Base-by-base conservation (phyloP, 2,888 invertebrate species). In the Alentia gelatinosa region DNA sequence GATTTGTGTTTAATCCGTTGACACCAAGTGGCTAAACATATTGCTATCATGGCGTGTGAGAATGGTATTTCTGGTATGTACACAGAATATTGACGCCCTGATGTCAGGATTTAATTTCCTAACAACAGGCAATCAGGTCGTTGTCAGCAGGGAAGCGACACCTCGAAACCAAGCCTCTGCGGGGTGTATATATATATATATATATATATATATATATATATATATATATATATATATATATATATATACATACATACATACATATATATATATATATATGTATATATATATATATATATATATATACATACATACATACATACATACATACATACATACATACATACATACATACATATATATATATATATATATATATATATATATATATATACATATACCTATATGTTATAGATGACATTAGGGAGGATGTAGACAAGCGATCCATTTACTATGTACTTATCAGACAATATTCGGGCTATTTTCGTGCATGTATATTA, bases 281-380 rank as follows among this genome's bases (percentile, higher is more conserved):
- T 79, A 39, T 79, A 79, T 33, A 40, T 86, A 86, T 86, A 86
- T 86, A 86, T 86, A 86, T 86, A 86, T 86, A 86, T 86, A 86
- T 86, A 86, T 86, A 86, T 40, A 86, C 40, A 86, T 86, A 86
- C 40, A 86, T 86, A 86, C 40, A 86, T 40, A 86, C 40, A 86
- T 86, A 86, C 40, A 86, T 86, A 86, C 19, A 86, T 86, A 86
- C 19, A 86, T 86, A 86, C 19, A 86, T 86, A 86, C 19, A 86
- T 40, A 42, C 40, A 86, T 86, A 86, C 15, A 86, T 86, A 86
- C 26, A 86, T 86, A 86, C 23, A 86, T 42, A 42, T 23, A 74
- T 74, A 74, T 74, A 74, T 23, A 74, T 74, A 74, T 74, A 74
- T 74, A 74, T 74, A 74, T 74, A 74, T 74, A 74, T 74, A 74